These are phyloP conservation scores for Xenopus tropicalis DNA, from an alignment of 2,113 vertebrate genomes.

Conservation along the genomic window DNA sequence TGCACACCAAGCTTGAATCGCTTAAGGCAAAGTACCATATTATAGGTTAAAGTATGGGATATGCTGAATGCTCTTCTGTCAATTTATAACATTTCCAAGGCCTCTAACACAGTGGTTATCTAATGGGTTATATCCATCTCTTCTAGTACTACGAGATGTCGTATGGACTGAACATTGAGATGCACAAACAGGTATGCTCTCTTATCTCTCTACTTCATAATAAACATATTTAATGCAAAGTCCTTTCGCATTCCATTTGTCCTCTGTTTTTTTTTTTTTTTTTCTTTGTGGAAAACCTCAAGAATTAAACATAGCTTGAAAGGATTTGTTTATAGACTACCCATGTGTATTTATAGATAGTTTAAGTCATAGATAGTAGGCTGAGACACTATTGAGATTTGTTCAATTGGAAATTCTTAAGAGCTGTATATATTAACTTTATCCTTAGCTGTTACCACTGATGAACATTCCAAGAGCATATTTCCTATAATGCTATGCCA, in stretches of 20 bases:
- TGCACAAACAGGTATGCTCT: constrained; percentile 92
- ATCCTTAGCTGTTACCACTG: too few species aligned
- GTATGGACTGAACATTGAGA: constrained; percentile 95
- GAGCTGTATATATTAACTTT: too few species aligned
- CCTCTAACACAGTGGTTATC: not conserved
- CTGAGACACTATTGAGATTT: too few species aligned
- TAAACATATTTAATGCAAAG: not conserved
- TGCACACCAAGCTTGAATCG: not conserved
- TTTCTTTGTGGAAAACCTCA: not conserved
- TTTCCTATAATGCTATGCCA: too few species aligned
- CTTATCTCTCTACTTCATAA: not conserved
- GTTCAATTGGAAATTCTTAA: too few species aligned
- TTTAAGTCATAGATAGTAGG: too few species aligned
- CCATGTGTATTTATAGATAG: too few species aligned
- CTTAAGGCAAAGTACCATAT: constrained; percentile 22
- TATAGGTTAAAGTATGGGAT: constrained; percentile 46
- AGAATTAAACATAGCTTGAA: not conserved
- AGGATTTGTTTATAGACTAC: too few species aligned
- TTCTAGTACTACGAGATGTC: constrained; percentile 96
- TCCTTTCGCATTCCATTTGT: not conserved
- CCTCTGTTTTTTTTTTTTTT: not conserved
- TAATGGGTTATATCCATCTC: constrained; percentile 53
- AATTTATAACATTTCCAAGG: constrained; percentile 20
- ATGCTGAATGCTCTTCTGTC: rapidly evolving
- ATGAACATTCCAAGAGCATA: too few species aligned